phyloP scores from a whole-genome alignment of 2,113 vertebrate species.

The Vanacampus margaritifer region DNA sequence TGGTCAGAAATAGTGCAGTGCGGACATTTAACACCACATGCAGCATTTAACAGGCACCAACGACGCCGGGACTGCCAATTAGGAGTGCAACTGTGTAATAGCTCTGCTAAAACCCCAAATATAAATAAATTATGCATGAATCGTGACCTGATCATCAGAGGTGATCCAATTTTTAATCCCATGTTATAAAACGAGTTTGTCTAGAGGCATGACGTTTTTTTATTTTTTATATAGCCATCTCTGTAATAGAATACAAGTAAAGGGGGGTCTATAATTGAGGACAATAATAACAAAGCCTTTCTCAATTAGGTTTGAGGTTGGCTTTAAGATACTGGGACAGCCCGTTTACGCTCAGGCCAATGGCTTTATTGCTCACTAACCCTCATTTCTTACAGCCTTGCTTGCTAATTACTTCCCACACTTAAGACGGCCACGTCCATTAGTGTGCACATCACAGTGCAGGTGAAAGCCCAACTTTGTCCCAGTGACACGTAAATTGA shows the following conservation, averaged over 20 bases:
- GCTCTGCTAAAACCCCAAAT: neutral
- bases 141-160: neutral
- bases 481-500: neutral
- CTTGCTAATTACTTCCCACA: slow-evolving; percentile 93
- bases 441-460: slow-evolving; percentile 80
- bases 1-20: slow-evolving; percentile 71
- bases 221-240: slow-evolving; percentile 33
- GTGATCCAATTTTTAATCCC: neutral
- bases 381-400: slow-evolving; percentile 91
- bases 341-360: slow-evolving; percentile 85
- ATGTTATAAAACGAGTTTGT: neutral
- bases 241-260: neutral
- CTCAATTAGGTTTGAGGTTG: slow-evolving; percentile 89
- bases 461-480: slow-evolving; percentile 46
- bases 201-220: neutral
- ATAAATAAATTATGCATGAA: neutral
- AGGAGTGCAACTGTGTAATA: slow-evolving; percentile 3
- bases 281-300: slow-evolving; percentile 86
- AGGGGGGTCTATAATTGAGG: slow-evolving; percentile 76
- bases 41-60: slow-evolving; percentile 34
- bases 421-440: slow-evolving; percentile 88
- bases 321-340: slow-evolving; percentile 87
- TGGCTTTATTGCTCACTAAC: slow-evolving; percentile 98
- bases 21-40: slow-evolving; percentile 37
- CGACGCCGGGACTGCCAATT: neutral